phyloP scores from a whole-genome alignment of 2,113 vertebrate species.

The Dipodomys merriami region DNA sequence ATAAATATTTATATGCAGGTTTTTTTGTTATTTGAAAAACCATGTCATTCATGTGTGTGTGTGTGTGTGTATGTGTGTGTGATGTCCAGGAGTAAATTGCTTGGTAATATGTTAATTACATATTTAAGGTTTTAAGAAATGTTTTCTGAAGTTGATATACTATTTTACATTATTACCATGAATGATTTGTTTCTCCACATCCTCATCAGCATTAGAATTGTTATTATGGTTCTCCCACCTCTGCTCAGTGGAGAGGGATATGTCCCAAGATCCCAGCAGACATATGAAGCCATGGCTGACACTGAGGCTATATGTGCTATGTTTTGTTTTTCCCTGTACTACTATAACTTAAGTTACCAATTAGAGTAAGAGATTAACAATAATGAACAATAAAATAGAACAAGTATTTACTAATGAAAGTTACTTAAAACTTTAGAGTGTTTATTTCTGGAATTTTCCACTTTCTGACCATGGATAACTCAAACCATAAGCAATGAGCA shows the following conservation, averaged over 20 bases:
- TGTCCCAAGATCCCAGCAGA: neutral
- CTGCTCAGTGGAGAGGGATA: neutral
- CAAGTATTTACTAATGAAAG: neutral
- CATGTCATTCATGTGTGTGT: neutral
- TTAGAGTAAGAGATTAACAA: neutral
- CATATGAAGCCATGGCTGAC: neutral
- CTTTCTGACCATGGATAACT: neutral
- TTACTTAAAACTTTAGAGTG: neutral
- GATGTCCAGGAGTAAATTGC: neutral
- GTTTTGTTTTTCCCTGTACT: neutral
- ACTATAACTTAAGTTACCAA: neutral
- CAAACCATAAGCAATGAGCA: neutral
- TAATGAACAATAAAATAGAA: neutral
- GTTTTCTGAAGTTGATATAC: neutral
- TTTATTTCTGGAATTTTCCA: neutral
- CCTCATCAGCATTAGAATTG: neutral
- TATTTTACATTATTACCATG: neutral
- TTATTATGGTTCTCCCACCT: neutral
- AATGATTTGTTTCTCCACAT: neutral
- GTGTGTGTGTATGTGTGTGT: neutral
- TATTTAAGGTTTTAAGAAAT: neutral
- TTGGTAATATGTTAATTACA: neutral
- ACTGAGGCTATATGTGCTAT: neutral
- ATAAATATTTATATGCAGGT: neutral
- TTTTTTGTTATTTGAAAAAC: neutral